Base-by-base conservation (phyloP, 2,888 invertebrate genomes). In the Apamea sordens region DNA sequence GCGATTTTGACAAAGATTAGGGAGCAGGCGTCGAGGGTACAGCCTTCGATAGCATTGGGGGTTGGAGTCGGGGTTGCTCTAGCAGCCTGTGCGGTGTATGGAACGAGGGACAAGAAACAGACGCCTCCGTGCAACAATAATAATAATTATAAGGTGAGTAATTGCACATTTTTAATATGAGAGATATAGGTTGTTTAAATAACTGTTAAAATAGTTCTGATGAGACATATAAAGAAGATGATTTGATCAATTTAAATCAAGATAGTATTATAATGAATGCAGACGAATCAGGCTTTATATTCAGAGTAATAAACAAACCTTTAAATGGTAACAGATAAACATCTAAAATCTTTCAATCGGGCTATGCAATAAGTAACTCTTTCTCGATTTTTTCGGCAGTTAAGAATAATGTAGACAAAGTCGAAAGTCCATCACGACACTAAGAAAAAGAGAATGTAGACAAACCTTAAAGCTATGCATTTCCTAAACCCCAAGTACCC, bases 1-100 rank as follows among this genome's bases (percentile, higher is more conserved):
- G 96, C 97, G 41, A 96, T 97, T 83, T 88, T 97, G 86, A 93
- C 96, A 41, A 97, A 97, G 92, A 94, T 97, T 10, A 90, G 96
- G 67, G 97, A 97, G 90, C 94, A 94, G 88, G 96, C 96, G 88
- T 95, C 95, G 85, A 91, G 96, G 89, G 96, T 96, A 0, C 94
- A 95, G 90, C 96, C 95, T 7, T 93, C 95, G 64, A 90, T 96
- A 71, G 96, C 96, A 0, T 86, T 97, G 32, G 97, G 96, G 0
- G 95, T 97, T 0, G 96, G 96, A 0, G 93, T 97, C 63, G 97
- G 96, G 5, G 96, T 96, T n/a, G 95, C 97, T 0, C 53, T 97
- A 7, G 96, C 96, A 0, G 96, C 96, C 2, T 96, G 96, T 77
- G 95, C 96, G 0, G 90, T 96, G 0, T 96, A 95, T 86, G 94